Evolutionary conservation across 92 coral and sea anemone genomes (phyloP), one percentile per base, ranked within the genome.

Genomic region (Desmophyllum pertusum): DNA sequence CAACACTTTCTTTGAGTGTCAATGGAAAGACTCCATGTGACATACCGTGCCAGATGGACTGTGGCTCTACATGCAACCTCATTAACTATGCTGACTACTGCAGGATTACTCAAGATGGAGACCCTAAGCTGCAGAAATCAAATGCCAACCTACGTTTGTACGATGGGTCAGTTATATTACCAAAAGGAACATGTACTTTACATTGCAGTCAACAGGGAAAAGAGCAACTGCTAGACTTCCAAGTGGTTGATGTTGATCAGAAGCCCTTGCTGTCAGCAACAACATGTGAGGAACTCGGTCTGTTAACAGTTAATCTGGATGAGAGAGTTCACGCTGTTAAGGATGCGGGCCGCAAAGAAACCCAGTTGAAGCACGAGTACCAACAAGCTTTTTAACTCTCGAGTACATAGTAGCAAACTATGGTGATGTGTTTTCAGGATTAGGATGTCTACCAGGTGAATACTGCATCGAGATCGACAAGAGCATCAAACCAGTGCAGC

Each of bases 381-480:
- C 85, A 65, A 42, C 25, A 42, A 66, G 77, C 48, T 48, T 4
- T 62, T 35, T 80, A 64, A 80, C 85, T 18, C 76, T 42, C 31
- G 66, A 65, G 61, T 80, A 64, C 85, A 66, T 80, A 66, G 37
- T 19, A 39, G n/a, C n/a, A n/a, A n/a, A n/a, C n/a, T n/a, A n/a
- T n/a, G n/a, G n/a, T n/a, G 51, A 45, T 45, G 14, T 45, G 7
- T 45, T 45, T 13, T 6, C 51, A 6, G 51, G 51, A 45, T 46
- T 48, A n/a, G 76, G 53, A 33, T 74, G 62, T 50, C 30, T 46
- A 46, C 52, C 73, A 6, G 74, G 83, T 35, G 75, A 59, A 8
- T 62, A 79, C 52, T 79, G 73, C 41, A 79, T 79, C 11, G 74
- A 79, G 46, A 46, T 79, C 29, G 83, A 79, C 73, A 36, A 79